phyloP scores from a whole-genome alignment of 2,113 vertebrate species.

The Chinchilla lanigera region DNA sequence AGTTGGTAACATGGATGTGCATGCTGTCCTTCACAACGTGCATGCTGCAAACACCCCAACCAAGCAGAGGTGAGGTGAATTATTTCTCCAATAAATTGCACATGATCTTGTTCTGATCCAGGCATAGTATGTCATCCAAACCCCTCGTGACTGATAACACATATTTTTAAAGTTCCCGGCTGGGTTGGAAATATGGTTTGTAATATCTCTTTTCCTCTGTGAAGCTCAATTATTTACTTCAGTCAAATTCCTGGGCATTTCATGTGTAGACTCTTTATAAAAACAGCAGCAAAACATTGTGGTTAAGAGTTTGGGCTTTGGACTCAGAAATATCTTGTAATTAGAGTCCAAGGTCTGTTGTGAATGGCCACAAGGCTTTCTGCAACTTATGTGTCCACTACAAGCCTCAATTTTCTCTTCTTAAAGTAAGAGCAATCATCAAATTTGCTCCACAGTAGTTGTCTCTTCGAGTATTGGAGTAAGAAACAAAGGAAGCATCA shows the following conservation, averaged over 20 bases:
- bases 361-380: neutral
- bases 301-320: constrained; percentile 53
- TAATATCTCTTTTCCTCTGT: constrained; percentile 18
- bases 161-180: neutral
- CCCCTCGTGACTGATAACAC: neutral
- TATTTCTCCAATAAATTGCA: constrained; percentile 63
- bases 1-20: neutral
- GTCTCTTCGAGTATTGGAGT: neutral
- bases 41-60: neutral
- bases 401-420: neutral
- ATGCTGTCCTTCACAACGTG: neutral
- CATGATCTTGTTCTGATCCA: neutral
- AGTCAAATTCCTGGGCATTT: constrained; percentile 29
- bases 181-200: constrained; percentile 50
- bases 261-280: constrained; percentile 12
- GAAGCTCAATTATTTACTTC: constrained; percentile 64
- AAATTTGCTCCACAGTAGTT: neutral
- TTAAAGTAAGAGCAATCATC: constrained; percentile 11
- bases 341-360: neutral
- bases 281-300: neutral
- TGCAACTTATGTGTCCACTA: rapidly evolving
- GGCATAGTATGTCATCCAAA: neutral
- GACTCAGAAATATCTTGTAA: constrained; percentile 19
- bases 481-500: neutral
- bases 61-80: neutral